A percentile compares a stretch with the other conserved stretches of the same genome.
These are phyloP conservation scores for Pocillopora verrucosa DNA, from an alignment of 64 coral and sea anemone genomes.

Conservation along the genomic window DNA sequence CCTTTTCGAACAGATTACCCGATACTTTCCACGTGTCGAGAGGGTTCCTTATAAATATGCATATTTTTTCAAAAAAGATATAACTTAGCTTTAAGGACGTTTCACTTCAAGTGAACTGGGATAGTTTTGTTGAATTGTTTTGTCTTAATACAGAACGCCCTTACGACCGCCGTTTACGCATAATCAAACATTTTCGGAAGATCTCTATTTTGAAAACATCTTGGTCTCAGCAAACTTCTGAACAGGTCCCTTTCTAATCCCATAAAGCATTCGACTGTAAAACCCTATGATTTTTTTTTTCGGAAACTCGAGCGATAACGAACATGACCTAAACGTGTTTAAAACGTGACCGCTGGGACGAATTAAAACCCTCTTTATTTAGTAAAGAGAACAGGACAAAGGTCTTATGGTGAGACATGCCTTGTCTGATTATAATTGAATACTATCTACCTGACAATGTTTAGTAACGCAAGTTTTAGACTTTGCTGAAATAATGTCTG, in stretches of 20 bases:
- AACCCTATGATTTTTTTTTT: background rate
- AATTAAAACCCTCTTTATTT: no score
- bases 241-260: background rate
- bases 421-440: background rate
- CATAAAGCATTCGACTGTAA: background rate
- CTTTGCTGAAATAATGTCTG: background rate
- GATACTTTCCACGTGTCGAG: slow-evolving; percentile 4
- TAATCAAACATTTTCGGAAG: background rate
- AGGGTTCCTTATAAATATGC: slow-evolving; percentile 6
- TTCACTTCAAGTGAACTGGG: slow-evolving; percentile 2
- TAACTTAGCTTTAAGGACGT: background rate
- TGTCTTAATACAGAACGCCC: background rate
- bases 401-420: background rate
- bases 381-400: background rate
- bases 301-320: background rate
- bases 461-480: background rate
- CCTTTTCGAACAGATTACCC: background rate
- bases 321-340: background rate
- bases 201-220: no score
- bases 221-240: background rate
- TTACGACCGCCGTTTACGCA: background rate
- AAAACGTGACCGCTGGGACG: background rate
- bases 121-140: slow-evolving; percentile 13
- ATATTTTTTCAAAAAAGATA: background rate
- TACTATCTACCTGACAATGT: background rate